Evolutionary conservation across 2,113 vertebrate species (phyloP), one percentile per base, ranked within the genome.

Genomic region (Oenanthe melanoleuca): DNA sequence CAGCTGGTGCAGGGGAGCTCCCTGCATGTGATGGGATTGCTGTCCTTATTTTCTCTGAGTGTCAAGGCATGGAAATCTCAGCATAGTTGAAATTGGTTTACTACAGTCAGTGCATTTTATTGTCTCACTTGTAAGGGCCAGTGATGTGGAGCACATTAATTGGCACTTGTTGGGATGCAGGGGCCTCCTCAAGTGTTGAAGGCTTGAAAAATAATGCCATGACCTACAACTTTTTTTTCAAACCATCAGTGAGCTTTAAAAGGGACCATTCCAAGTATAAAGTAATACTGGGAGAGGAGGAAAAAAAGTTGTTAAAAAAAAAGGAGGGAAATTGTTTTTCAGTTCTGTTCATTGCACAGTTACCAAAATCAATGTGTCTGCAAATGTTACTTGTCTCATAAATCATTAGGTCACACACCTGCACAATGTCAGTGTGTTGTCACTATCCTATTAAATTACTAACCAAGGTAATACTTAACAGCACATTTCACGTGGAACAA

Each of bases 371-470:
- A 95, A 94, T 87, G 67, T 86, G 69, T 93, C 95, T 96, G 85
- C 89, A 95, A 96, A 93, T 91, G 86, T 92, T 94, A 78, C 89
- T 90, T 85, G 70, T 70, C 85, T 93, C 83, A 69, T 97, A 96
- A 97, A 96, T 97, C 94, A 97, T 89, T 96, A 95, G 96, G 89
- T 96, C 89, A 97, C 80, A 94, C 89, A 86, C 77, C 92, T 94
- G 87, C 61, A 72, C 92, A 96, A 94, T 96, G 93, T 94, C 95
- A 95, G 92, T 91, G 86, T 84, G 53, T 89, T 91, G 65, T 91
- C 42, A 25, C 81, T 89, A 86, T 90, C 57, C 77, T 86, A 88
- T 89, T 91, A 94, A 93, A 95, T 96, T 96, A 95, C 87, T 93
- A 88, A 87, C 91, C 70, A 56, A 92, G 66, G 64, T 90, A 95